A percentile compares a stretch with the other conserved stretches of the same genome.
phyloP scores from a whole-genome alignment of 2,113 vertebrate genomes.

The Vicugna pacos region DNA sequence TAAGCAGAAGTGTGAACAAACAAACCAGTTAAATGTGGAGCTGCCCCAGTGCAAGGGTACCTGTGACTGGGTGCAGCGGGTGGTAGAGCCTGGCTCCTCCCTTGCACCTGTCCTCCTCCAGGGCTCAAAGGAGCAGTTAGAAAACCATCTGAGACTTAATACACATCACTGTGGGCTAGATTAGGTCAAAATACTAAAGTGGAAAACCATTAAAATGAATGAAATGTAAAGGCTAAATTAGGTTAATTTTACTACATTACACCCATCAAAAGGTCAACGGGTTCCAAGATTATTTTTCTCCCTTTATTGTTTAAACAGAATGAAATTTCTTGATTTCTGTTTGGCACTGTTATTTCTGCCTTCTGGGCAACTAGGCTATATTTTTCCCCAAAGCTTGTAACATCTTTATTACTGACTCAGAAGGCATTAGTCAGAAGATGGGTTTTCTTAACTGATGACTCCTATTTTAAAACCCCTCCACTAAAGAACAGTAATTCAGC shows the following conservation, averaged over 20 bases:
- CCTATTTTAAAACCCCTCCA: constrained; percentile 57
- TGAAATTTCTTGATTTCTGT: constrained; percentile 57
- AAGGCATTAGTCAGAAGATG: constrained; percentile 47
- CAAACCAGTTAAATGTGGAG: neutral
- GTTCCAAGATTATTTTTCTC: constrained; percentile 43
- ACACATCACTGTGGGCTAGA: neutral
- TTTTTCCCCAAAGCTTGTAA: constrained; percentile 60
- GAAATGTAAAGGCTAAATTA: neutral
- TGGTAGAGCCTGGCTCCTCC: neutral
- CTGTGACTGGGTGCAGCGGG: rapidly evolving
- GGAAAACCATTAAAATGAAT: constrained; percentile 15
- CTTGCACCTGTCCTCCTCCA: rapidly evolving
- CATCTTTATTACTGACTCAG: constrained; percentile 50
- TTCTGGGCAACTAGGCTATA: constrained; percentile 33
- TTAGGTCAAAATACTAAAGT: neutral
- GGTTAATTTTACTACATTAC: neutral
- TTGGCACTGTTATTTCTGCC: constrained; percentile 40
- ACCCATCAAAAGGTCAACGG: neutral
- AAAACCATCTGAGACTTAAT: neutral
- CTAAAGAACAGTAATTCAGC: constrained; percentile 62
- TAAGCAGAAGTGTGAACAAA: neutral
- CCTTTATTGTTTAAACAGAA: constrained; percentile 24
- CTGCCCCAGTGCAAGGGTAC: neutral
- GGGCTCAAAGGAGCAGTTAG: neutral
- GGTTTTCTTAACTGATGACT: constrained; percentile 65